Conservation (phyloP, 1,140 invertebrate species). For the Drosophila yakuba region DNA sequence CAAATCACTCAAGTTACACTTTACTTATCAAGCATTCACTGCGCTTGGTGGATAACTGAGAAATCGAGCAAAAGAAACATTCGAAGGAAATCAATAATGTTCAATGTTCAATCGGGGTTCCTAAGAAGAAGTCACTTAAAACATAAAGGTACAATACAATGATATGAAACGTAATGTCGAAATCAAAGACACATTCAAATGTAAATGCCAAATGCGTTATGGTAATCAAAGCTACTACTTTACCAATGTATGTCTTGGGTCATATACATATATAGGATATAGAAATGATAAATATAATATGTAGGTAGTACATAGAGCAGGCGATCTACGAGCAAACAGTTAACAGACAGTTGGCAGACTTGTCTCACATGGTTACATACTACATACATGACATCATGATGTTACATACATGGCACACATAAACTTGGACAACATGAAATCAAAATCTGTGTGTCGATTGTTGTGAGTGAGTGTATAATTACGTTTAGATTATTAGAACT, state of each 20-base stretch:
- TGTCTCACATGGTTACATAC: slow-evolving; percentile 29
- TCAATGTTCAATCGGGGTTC: slow-evolving; percentile 1
- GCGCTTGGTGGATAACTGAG: background rate
- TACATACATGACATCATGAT: slow-evolving; percentile 53
- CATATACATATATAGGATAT: slow-evolving; percentile 4
- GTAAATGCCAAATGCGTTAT: slow-evolving; percentile 17
- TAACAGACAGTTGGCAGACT: slow-evolving; percentile 9
- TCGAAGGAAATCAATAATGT: background rate
- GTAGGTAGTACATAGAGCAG: slow-evolving; percentile 18
- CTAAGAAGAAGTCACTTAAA: slow-evolving; percentile 20
- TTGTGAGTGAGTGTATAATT: slow-evolving; percentile 5
- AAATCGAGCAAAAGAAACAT: slow-evolving; percentile 3
- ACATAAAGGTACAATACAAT: slow-evolving; percentile 21
- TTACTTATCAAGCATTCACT: slow-evolving; percentile 2
- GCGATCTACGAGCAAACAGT: slow-evolving; percentile 28
- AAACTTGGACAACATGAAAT: slow-evolving; percentile 20
- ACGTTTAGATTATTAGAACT: slow-evolving; percentile 16
- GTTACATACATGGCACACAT: slow-evolving; percentile 50
- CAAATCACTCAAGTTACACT: background rate
- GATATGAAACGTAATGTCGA: slow-evolving; percentile 6
- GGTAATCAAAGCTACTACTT: slow-evolving; percentile 12
- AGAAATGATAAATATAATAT: slow-evolving; percentile 1
- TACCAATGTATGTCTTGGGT: background rate
- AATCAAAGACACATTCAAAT: slow-evolving; percentile 16
- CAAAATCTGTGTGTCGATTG: slow-evolving; percentile 3